Evolutionary conservation across 2,888 invertebrate species (phyloP).

Genomic region (Nycteola revayana): DNA sequence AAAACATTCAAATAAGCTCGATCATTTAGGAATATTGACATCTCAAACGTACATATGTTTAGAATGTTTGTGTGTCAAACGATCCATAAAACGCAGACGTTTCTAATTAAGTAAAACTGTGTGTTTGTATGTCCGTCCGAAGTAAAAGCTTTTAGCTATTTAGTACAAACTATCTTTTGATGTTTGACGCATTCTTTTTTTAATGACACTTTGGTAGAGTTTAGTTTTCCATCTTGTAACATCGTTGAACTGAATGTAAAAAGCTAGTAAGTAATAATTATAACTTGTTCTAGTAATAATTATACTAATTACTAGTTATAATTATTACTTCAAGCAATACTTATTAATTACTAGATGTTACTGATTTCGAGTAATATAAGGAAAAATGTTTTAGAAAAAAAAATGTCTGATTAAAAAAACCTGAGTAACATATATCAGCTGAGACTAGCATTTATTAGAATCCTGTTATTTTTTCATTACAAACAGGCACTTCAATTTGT

Average conservation of each 20-base stretch:
- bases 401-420: too few relatives aligned
- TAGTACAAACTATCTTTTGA: constrained; percentile 34
- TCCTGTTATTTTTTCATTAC: too few relatives aligned
- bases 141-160: constrained; percentile 45
- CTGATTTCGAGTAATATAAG: too few relatives aligned
- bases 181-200: constrained; percentile 32
- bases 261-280: too few relatives aligned
- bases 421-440: too few relatives aligned
- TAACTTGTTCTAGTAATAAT: too few relatives aligned
- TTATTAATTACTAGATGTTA: too few relatives aligned
- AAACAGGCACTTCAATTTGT: too few relatives aligned
- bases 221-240: constrained; percentile 12
- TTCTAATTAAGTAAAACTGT: constrained; percentile 34
- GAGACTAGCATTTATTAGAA: too few relatives aligned
- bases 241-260: not conserved
- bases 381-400: too few relatives aligned
- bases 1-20: not conserved
- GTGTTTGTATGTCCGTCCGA: not conserved
- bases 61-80: constrained; percentile 24
- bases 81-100: constrained; percentile 35
- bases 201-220: constrained; percentile 24
- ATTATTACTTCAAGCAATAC: too few relatives aligned
- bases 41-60: constrained; percentile 2
- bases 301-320: too few relatives aligned
- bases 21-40: constrained; percentile 5